Evolutionary conservation across 2,113 vertebrate genomes (phyloP), one percentile per base, ranked within the genome.

Genomic region (Dipodomys ordii): DNA sequence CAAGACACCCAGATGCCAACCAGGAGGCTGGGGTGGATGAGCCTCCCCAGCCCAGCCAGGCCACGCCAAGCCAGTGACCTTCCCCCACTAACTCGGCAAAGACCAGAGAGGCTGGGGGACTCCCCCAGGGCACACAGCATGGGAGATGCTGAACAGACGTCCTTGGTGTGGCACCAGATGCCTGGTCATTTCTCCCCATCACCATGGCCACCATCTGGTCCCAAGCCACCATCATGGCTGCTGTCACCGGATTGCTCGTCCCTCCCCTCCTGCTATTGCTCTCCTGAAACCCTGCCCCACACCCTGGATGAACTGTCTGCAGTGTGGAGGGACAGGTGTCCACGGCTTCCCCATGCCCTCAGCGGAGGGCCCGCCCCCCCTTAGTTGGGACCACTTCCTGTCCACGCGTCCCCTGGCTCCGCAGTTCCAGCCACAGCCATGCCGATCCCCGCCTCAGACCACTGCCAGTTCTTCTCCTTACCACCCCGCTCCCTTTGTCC

Each of bases 371-470:
- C 22, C 4, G 44, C 39, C n/a, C 92, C 28, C 46, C 2, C 0
- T 4, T 2, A 53, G 0, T 49, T 20, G 0, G 3, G n/a, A 2
- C 28, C 15, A 49, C n/a, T 27, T 76, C 39, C 53, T 80, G 28
- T 0, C 23, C 12, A 0, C 8, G 16, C 62, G 25, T 6, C 60
- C 4, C 7, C 53, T 7, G 0, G 2, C 76, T 71, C 68, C 68
- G 7, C 57, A 32, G 3, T 18, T 23, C n/a, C 65, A 44, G 9
- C 44, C 62, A 11, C 53, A 1, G 23, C 84, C 8, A 7, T 10
- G 32, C 68, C 49, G 7, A 35, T 2, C 0, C 35, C 32, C 11
- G 1, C 69, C 74, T 72, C 2, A 7, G 15, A 16, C 77, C 1
- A 35, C 71, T 22, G 62, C 25, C 81, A 13, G 12, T 57, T 57